Base-by-base conservation (phyloP, 2,888 invertebrate species). In the Cataglyphis albicans region DNA sequence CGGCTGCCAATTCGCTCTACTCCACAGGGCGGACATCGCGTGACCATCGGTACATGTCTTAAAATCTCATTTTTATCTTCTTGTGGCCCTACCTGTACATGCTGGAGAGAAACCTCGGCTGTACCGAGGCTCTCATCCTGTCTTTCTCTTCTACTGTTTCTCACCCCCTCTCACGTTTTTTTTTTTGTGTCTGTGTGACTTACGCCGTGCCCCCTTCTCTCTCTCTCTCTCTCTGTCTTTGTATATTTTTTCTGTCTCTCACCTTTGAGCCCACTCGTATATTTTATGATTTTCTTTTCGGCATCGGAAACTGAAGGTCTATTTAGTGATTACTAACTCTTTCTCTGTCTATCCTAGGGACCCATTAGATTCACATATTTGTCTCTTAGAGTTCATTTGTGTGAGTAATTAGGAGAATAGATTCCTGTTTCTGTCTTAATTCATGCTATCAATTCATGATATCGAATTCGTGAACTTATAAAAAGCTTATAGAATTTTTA, bases 1-100 rank as follows among this genome's bases (percentile, higher is more conserved):
- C 95, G 98, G 98, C 95, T 98, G 98, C 96, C 98, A 98, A 95
- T 98, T 98, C 95, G 98, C 98, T 93, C 96, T 98, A 94, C 97
- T 98, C 94, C 98, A 98, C 96, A 97, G 98, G 94, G 98, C 97
- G 92, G 97, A 97, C 94, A 97, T 96, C 95, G 96, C 94, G 93
- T 94, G 94, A 94, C 94, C 92, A 94, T 93, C 93, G 94, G 94
- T 94, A 94, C 92, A 92, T 89, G 81, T 85, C 83, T 80, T 80
- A 83, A 84, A 59, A 86, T 89, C 80, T 86, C 76, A 82, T 78
- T 78, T 87, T 84, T 87, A 64, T 81, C 70, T 83, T 74, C 59
- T 80, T 85, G 48, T 83, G 74, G 48, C 18, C 59, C 84, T 76
- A 73, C 61, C 61, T 81, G 55, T 78, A 65, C 52, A 29, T 55